Evolutionary conservation across 2,113 vertebrate species (phyloP).

Genomic region (Cheirogaleus medius): DNA sequence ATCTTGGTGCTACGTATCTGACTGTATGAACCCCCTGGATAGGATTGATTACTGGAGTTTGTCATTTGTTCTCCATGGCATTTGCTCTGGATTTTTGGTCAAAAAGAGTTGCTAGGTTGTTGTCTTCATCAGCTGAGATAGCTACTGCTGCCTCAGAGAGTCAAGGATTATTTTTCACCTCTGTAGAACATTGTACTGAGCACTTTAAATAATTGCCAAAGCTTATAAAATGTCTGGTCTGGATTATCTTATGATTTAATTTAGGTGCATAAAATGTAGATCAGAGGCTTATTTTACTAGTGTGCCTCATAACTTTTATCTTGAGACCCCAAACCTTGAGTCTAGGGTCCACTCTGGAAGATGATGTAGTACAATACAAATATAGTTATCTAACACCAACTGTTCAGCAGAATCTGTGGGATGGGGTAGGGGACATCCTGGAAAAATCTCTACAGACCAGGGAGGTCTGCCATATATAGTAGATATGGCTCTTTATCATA

Average conservation of each 20-base stretch:
- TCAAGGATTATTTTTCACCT: slow-evolving; percentile 1
- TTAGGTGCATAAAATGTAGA: neutral
- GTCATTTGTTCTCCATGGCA: neutral
- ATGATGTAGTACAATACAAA: neutral
- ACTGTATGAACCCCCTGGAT: neutral
- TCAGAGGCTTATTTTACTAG: slow-evolving; percentile 7
- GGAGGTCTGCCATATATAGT: neutral
- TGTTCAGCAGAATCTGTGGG: neutral
- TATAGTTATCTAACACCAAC: neutral
- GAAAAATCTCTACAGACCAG: neutral
- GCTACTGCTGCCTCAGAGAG: neutral
- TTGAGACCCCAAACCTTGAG: neutral
- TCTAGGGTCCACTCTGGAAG: neutral
- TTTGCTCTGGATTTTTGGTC: slow-evolving; percentile 17
- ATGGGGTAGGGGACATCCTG: neutral
- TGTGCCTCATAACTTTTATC: neutral
- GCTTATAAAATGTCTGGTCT: neutral
- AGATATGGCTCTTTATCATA: neutral
- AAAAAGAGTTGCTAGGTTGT: neutral
- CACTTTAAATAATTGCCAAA: neutral
- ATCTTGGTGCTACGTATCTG: slow-evolving; percentile 12
- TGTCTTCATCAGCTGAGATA: neutral
- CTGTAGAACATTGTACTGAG: neutral
- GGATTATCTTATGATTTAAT: slow-evolving; percentile 16
- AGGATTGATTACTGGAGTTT: neutral